Percentiles rank a stretch among this genome's conserved stretches.
Conservation (phyloP, 2,113 vertebrate species). For the Salvelinus namaycush region DNA sequence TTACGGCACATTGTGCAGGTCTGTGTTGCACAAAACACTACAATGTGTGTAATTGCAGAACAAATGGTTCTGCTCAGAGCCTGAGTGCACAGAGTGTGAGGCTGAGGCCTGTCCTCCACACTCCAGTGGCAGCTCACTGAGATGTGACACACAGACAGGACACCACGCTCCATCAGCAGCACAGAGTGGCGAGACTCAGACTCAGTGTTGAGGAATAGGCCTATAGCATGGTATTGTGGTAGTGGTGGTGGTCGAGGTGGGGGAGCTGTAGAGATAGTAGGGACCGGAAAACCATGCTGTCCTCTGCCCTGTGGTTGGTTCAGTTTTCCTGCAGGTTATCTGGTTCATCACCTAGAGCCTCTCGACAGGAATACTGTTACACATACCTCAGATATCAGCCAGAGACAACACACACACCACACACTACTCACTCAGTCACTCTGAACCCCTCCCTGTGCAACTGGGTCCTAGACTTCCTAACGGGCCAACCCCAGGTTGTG, state of each 20-base stretch:
- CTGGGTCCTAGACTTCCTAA: too few species aligned
- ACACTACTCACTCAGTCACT: too few species aligned
- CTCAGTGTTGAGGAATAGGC: background rate
- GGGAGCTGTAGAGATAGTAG: too few species aligned
- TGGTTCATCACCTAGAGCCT: constrained; percentile 9
- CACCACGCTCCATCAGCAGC: background rate
- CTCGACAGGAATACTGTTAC: too few species aligned
- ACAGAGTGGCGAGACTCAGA: background rate
- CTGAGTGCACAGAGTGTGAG: constrained; percentile 6
- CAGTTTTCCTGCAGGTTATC: constrained; percentile 26
- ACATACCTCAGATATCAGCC: too few species aligned
- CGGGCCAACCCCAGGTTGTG: too few species aligned
- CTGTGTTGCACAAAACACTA: too few species aligned
- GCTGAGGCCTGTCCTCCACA: background rate
- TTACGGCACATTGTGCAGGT: background rate
- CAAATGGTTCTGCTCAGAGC: background rate
- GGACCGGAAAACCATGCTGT: background rate
- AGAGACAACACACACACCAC: background rate
- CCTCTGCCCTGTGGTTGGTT: background rate
- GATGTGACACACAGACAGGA: background rate
- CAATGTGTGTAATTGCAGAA: too few species aligned
- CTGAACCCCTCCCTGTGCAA: too few species aligned
- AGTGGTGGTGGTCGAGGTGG: background rate
- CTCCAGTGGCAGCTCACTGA: background rate
- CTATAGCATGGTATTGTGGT: background rate